These are phyloP conservation scores for Damaliscus lunatus DNA, from an alignment of 2,113 vertebrate genomes.

Conservation along the genomic window DNA sequence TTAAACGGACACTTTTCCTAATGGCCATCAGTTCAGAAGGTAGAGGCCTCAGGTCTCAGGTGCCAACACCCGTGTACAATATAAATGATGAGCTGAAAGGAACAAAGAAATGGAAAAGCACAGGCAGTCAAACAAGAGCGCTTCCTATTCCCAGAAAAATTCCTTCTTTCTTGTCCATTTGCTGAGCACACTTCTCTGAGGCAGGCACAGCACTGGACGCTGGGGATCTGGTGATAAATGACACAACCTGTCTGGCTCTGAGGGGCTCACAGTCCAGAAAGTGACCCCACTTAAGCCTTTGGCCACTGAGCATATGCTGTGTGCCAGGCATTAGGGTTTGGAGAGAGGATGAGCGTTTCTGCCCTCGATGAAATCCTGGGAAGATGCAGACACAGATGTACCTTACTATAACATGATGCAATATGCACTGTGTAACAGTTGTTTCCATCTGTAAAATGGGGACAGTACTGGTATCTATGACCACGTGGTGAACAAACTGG, in stretches of 20 bases:
- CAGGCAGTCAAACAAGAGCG: neutral
- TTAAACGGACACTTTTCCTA: neutral
- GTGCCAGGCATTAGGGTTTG: neutral
- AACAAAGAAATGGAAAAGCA: neutral
- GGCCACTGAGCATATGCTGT: accelerated
- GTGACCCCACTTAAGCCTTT: neutral
- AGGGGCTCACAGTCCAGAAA: neutral
- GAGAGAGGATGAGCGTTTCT: neutral
- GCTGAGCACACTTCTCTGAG: neutral
- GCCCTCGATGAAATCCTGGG: accelerated
- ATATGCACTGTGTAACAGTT: accelerated
- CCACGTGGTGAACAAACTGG: neutral
- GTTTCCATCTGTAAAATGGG: neutral
- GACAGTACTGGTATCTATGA: accelerated
- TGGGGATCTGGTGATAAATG: neutral
- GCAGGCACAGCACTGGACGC: neutral
- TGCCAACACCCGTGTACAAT: accelerated
- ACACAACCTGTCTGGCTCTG: neutral
- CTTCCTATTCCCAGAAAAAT: neutral
- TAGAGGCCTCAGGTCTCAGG: neutral
- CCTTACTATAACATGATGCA: neutral
- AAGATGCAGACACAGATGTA: neutral
- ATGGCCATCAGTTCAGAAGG: neutral
- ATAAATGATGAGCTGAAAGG: neutral
- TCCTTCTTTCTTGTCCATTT: too few species aligned